Percentiles rank a stretch among this genome's conserved stretches.
Evolutionary conservation across 2,888 invertebrate species (phyloP).

Genomic region (Ormyrus labotus): DNA sequence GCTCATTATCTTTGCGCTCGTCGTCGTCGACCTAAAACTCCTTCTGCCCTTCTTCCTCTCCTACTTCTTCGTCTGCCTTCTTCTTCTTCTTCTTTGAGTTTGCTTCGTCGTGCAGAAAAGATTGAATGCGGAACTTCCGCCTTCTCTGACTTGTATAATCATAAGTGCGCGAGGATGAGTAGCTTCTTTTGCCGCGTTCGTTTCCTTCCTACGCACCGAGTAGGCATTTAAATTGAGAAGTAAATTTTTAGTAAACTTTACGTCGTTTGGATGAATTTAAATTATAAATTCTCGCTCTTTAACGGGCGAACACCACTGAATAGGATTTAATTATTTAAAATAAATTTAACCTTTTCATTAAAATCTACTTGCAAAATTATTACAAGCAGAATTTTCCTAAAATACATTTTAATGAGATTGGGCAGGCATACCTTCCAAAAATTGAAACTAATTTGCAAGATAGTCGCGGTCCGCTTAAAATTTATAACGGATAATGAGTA

Average conservation of each 20-base stretch:
- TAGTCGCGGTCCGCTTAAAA: conserved; percentile 20
- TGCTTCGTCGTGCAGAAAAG: neutral
- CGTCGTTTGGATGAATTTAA: no score
- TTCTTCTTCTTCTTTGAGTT: neutral
- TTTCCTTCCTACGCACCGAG: neutral
- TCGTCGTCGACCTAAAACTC: conserved; percentile 28
- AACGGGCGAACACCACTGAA: no score
- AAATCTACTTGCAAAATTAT: no score
- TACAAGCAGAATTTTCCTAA: neutral
- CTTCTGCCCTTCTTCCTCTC: no score
- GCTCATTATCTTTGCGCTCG: conserved; percentile 51
- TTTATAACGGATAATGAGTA: conserved; percentile 2
- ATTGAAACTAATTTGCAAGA: conserved; percentile 11
- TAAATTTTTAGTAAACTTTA: no score
- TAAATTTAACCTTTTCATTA: no score
- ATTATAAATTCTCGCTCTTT: no score
- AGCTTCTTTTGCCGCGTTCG: neutral
- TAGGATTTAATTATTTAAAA: no score
- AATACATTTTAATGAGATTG: conserved; percentile 31
- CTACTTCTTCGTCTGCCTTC: neutral
- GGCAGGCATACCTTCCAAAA: neutral
- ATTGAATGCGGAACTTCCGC: no score
- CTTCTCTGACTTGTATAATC: no score
- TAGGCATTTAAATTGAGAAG: no score
- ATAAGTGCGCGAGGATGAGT: no score